Base-by-base conservation (phyloP, 2,888 invertebrate species). In the Hoplodrina ambigua region DNA sequence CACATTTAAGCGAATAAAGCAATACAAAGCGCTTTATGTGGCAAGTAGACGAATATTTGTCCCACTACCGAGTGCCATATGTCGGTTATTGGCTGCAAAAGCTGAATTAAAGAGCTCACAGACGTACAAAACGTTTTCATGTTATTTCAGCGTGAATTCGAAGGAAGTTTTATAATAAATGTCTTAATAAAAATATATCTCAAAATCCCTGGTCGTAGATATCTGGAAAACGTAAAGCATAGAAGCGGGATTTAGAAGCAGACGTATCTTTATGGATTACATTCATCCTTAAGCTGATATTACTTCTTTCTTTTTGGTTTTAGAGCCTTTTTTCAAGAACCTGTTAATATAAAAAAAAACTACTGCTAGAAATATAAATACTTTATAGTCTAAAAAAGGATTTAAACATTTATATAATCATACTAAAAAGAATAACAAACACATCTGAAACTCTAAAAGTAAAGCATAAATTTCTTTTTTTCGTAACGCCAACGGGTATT, bases 31-130 rank as follows among this genome's bases (percentile, higher is more conserved):
- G 72, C 70, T 74, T 72, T 77, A 77, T 72, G 66, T 69, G 77
- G 69, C 69, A 71, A 80, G 59, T 72, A 72, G 72, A 65, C 71
- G 72, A 75, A 80, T 82, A 80, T 82, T 69, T 72, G 78, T 73
- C 52, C 67, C 70, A 72, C 59, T 75, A 66, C 50, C 62, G 58
- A 73, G 80, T 58, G 64, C 73, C 85, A 78, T 66, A 59, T 85
- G 85, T 55, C 55, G 57, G 74, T 82, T 83, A 85, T 84, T 74
- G 81, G 77, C 75, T 82, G 84, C 74, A 67, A 83, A 82, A 78
- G 76, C 64, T 69, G 75, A 72, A 80, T 80, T 80, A 82, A 77
- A 63, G 69, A 63, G 69, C 59, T 69, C n/a, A 11, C 69, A 54
- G 69, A 59, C 58, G 57, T 61, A 71, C 73, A 65, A 70, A 75